These are phyloP conservation scores for Muscicapa adusta DNA, from an alignment of 2,113 vertebrate species.

Conservation along the genomic window DNA sequence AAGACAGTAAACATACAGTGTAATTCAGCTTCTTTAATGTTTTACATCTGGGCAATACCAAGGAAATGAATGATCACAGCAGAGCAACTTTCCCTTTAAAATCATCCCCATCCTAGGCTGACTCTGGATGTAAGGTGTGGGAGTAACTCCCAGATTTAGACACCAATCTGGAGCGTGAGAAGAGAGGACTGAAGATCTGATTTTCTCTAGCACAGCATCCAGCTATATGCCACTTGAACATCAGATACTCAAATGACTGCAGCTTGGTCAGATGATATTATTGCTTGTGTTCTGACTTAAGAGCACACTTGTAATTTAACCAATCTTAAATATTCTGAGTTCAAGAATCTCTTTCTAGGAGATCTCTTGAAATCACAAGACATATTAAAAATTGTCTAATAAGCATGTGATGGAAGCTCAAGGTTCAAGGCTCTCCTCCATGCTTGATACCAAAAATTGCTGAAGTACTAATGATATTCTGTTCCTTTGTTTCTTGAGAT, in stretches of 20 bases:
- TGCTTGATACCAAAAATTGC: neutral
- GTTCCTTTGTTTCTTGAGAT: neutral
- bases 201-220: conserved; percentile 30
- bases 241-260: neutral
- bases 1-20: neutral
- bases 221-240: conserved; percentile 19
- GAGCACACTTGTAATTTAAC: neutral
- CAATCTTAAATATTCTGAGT: neutral
- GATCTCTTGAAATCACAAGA: neutral
- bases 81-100: conserved; percentile 54
- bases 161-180: conserved; percentile 26
- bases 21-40: neutral
- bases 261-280: conserved; percentile 1
- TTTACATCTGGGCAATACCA: neutral
- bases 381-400: neutral
- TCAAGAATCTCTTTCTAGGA: neutral
- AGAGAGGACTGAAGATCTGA: conserved; percentile 50
- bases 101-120: conserved; percentile 26
- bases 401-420: neutral
- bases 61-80: neutral
- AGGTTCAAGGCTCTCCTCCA: neutral
- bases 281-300: neutral
- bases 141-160: conserved; percentile 68
- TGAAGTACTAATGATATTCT: neutral
- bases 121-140: conserved; percentile 40